Base-by-base conservation (phyloP, 2,888 invertebrate species). In the Drosophila nr. perissopoda region DNA sequence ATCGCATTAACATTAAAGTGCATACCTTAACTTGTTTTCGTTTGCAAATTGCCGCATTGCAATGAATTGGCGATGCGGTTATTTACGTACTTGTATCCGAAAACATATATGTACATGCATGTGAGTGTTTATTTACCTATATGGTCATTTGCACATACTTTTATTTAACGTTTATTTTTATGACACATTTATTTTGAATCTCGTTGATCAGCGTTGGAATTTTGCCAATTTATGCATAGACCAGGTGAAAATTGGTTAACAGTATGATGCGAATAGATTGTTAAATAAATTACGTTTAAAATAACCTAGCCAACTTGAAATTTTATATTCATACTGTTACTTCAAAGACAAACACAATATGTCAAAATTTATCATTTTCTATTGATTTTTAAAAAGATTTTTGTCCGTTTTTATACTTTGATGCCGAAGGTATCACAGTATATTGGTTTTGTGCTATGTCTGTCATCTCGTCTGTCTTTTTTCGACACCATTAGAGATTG, bases 1-100 rank as follows among this genome's bases (percentile, higher is more conserved):
- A 73, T 52, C 88, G 74, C 85, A 86, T 89, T 86, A 86, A 78
- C 80, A 87, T 85, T 82, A 82, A 80, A 85, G 78, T 78, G 80
- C 80, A 89, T 87, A 87, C 87, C 89, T 89, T 84, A 84, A 82
- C 66, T 72, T 65, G 45, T 71, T 74, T 80, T 40, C 64, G n/a
- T 67, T 45, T 67, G 49, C 56, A 59, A 69, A 69, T 66, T 67
- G 61, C 65, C 42, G 53, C 36, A 51, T 31, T 49, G n/a, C 52
- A 25, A 31, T 57, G 34, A 21, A 61, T 42, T 36, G 40, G 52
- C 58, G 13, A 13, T 27, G 25, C 45, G 27, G 11, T 29, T 74
- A 34, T 69, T 62, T 56, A 65, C 73, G 49, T 54, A 66, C 51
- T 66, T 40, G 13, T 45, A 53, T 53, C 21, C 4, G 18, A 36